Evolutionary conservation across 1,140 invertebrate species (phyloP).

Genomic region (Drosophila sulfurigaster): DNA sequence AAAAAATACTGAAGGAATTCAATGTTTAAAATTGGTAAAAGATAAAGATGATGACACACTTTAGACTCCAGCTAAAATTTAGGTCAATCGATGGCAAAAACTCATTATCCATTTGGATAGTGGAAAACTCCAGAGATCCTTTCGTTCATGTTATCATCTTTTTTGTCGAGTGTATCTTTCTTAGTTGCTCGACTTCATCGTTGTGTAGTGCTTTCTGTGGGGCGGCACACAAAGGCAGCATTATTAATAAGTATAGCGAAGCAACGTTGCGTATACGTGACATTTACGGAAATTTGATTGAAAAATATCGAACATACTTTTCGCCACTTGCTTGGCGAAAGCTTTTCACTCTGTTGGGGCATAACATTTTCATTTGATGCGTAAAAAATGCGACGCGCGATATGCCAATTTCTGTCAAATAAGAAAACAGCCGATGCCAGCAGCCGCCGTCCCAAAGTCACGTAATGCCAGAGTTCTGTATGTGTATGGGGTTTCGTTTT

Average conservation of each 20-base stretch:
- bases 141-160: neutral
- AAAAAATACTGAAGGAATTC: slow-evolving; percentile 3
- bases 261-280: slow-evolving; percentile 73
- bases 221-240: slow-evolving; percentile 30
- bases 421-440: neutral
- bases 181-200: neutral
- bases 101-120: neutral
- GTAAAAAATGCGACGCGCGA: slow-evolving; percentile 56
- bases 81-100: neutral
- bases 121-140: neutral
- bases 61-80: neutral
- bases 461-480: slow-evolving; percentile 35
- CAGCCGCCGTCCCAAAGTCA: slow-evolving; percentile 31
- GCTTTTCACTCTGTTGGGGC: slow-evolving; percentile 16
- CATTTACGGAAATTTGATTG: slow-evolving; percentile 82
- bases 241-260: slow-evolving; percentile 73
- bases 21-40: slow-evolving; percentile 1
- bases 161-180: slow-evolving; percentile 4
- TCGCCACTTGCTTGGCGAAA: slow-evolving; percentile 42
- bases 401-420: slow-evolving; percentile 56
- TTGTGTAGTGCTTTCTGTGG: slow-evolving; percentile 8
- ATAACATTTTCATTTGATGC: slow-evolving; percentile 71
- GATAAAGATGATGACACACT: neutral
- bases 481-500: neutral
- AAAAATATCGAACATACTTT: slow-evolving; percentile 77